A percentile compares a stretch with the other conserved stretches of the same genome.
These are phyloP conservation scores for Amblyraja radiata DNA, from an alignment of 2,797 vertebrate genomes.

Conservation along the genomic window DNA sequence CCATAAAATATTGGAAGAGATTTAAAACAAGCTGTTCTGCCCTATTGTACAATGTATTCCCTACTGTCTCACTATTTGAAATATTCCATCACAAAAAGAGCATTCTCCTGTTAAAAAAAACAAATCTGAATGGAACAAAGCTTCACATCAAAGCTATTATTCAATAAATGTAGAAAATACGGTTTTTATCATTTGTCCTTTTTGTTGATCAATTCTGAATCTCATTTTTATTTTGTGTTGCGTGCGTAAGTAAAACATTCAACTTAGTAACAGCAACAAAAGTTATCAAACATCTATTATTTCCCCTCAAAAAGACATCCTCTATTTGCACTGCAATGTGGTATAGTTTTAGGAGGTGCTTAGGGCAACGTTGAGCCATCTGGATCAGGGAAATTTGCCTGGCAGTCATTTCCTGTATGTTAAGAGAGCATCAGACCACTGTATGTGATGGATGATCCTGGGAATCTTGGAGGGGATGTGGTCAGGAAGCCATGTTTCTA, in stretches of 20 bases:
- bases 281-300: too few species aligned
- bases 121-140: background rate
- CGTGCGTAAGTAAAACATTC: background rate
- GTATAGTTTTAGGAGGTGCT: background rate
- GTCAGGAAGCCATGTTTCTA: conserved; percentile 34
- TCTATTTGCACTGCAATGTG: conserved; percentile 14
- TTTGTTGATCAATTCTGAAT: background rate
- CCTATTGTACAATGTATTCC: background rate
- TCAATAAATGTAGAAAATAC: background rate
- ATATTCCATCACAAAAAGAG: background rate
- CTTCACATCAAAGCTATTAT: background rate
- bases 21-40: background rate
- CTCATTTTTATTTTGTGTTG: too few species aligned
- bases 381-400: conserved; percentile 19
- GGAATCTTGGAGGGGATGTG: conserved; percentile 30
- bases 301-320: background rate
- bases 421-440: conserved; percentile 8
- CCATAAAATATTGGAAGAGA: background rate
- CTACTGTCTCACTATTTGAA: background rate
- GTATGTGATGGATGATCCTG: conserved; percentile 29
- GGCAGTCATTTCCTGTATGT: background rate
- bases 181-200: background rate
- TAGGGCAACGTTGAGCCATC: background rate
- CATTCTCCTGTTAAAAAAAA: background rate
- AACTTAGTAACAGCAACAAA: background rate